Percentiles rank a stretch among this genome's conserved stretches.
Evolutionary conservation across 92 coral and sea anemone genomes (phyloP).

Genomic region (Desmophyllum pertusum): DNA sequence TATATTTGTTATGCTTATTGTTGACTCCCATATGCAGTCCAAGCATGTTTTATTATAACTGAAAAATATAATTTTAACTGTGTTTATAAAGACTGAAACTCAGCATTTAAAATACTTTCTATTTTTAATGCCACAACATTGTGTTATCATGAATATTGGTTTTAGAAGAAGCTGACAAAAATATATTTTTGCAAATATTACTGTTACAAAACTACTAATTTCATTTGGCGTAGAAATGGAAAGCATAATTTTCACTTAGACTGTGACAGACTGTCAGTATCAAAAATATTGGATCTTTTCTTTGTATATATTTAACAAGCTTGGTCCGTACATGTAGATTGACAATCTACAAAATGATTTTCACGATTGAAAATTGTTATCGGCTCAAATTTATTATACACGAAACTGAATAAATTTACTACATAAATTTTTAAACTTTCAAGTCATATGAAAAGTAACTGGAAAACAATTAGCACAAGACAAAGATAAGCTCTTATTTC

Average conservation of each 20-base stretch:
- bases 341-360: not conserved
- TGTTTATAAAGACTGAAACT: not conserved
- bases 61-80: slow-evolving; percentile 14
- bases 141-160: not conserved
- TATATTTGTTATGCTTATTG: slow-evolving; percentile 1
- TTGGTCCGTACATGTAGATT: not conserved
- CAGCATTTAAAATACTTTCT: not conserved
- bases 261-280: too few relatives aligned
- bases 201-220: not conserved
- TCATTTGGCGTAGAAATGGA: slow-evolving; percentile 1
- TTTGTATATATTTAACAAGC: slow-evolving; percentile 4
- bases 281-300: not conserved
- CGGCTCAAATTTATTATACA: not conserved
- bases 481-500: not conserved
- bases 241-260: too few relatives aligned
- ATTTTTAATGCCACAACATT: slow-evolving; percentile 14
- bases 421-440: not conserved
- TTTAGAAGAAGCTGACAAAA: not conserved
- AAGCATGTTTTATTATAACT: not conserved
- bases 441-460: not conserved
- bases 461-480: not conserved
- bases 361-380: not conserved
- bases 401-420: not conserved
- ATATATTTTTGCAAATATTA: not conserved
- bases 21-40: not conserved